Percentiles rank a stretch among this genome's conserved stretches.
Evolutionary conservation across 1,140 invertebrate genomes (phyloP).

Genomic region (Trichonephila clavipes): DNA sequence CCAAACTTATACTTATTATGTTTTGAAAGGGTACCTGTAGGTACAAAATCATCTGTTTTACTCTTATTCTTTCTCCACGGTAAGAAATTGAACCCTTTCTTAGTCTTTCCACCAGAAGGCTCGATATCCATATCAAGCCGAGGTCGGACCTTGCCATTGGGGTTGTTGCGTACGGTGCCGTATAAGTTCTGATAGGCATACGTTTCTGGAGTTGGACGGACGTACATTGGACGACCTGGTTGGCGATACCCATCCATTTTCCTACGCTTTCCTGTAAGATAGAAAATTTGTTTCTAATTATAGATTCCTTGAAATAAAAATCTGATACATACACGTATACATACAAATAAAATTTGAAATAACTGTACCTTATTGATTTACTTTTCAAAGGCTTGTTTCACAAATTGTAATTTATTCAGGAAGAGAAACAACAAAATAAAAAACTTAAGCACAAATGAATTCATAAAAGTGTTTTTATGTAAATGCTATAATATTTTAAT

Average conservation of each 20-base stretch:
- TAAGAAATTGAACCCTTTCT: slow-evolving; percentile 60
- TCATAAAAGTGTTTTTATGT: no score
- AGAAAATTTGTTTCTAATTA: not conserved
- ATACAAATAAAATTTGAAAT: no score
- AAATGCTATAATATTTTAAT: no score
- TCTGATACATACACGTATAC: no score
- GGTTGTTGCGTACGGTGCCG: slow-evolving; percentile 55
- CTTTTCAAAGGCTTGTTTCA: no score
- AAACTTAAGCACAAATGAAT: no score
- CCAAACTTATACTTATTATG: slow-evolving; percentile 73
- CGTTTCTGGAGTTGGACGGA: slow-evolving; percentile 39
- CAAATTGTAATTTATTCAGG: no score
- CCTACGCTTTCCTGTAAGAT: slow-evolving; percentile 51
- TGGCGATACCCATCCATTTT: slow-evolving; percentile 72
- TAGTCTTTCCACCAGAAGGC: not conserved
- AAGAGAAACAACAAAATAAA: no score
- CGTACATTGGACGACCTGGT: slow-evolving; percentile 60
- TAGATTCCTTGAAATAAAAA: no score
- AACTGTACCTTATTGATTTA: no score
- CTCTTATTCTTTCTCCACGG: slow-evolving; percentile 71
- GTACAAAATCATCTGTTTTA: slow-evolving; percentile 43
- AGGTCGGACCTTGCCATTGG: slow-evolving; percentile 45
- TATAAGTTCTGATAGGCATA: slow-evolving; percentile 71
- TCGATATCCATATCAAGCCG: slow-evolving; percentile 11
- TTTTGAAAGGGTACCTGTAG: slow-evolving; percentile 41